phyloP scores from a whole-genome alignment of 2,797 vertebrate species.

The Anabas testudineus region DNA sequence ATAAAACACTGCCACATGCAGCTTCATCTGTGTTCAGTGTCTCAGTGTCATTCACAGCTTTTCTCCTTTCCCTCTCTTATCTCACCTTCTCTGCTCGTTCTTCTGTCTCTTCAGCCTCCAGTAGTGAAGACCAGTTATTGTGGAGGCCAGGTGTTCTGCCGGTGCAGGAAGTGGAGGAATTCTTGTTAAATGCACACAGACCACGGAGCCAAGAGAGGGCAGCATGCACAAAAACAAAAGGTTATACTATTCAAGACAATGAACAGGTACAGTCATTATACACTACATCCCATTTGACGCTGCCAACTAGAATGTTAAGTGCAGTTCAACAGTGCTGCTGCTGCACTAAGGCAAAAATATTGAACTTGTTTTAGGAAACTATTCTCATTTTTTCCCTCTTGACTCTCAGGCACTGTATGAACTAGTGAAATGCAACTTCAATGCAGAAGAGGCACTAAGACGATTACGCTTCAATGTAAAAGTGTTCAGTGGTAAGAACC shows the following conservation, averaged over 20 bases:
- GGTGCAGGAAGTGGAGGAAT: slow-evolving; percentile 89
- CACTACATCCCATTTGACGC: neutral
- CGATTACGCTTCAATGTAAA: slow-evolving; percentile 94
- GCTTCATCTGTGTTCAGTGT: neutral
- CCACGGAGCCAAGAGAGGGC: slow-evolving; percentile 79
- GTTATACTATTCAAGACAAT: slow-evolving; percentile 88
- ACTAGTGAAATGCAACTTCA: slow-evolving; percentile 95
- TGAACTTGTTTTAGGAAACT: neutral
- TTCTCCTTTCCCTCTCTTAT: neutral
- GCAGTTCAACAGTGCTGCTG: neutral
- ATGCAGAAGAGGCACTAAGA: slow-evolving; percentile 92
- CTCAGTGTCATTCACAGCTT: no score
- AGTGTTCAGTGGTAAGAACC: slow-evolving; percentile 90
- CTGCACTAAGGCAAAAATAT: neutral
- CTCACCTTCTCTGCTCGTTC: no score
- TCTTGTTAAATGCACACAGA: slow-evolving; percentile 87
- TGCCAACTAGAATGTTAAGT: neutral
- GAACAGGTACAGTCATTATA: slow-evolving; percentile 86
- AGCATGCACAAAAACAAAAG: slow-evolving; percentile 66
- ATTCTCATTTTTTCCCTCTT: slow-evolving; percentile 7
- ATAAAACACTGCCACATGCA: neutral
- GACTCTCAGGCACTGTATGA: slow-evolving; percentile 91
- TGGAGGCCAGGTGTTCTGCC: slow-evolving; percentile 91
- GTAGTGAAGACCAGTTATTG: slow-evolving; percentile 92
- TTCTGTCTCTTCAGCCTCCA: slow-evolving; percentile 81